phyloP scores from a whole-genome alignment of 2,888 invertebrate genomes.

The Mongoloraphidia duomilia region DNA sequence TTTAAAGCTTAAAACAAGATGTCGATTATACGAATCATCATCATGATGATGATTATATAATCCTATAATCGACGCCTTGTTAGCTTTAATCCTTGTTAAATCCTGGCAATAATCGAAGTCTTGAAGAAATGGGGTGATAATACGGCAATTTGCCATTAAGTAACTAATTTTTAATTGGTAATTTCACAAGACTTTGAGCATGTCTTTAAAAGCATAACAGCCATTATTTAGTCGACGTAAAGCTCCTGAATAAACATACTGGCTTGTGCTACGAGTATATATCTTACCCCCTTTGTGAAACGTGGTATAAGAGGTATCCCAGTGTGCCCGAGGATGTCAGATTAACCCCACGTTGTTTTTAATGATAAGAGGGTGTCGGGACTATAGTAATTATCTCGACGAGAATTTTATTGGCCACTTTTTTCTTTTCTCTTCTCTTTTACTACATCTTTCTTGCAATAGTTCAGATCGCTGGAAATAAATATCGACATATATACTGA shows the following conservation, averaged over 20 bases:
- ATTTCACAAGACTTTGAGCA: not conserved
- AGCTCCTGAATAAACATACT: not conserved
- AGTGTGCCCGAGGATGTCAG: not conserved
- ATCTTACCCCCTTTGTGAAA: not conserved
- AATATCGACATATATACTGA: not conserved
- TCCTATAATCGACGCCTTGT: too few species aligned
- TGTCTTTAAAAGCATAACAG: not conserved
- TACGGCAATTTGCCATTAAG: not conserved
- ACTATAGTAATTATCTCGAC: not conserved
- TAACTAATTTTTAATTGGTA: conserved; percentile 2
- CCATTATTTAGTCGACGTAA: not conserved
- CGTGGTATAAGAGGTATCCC: not conserved
- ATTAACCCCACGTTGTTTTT: conserved; percentile 4
- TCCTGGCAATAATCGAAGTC: too few species aligned
- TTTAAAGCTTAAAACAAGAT: too few species aligned
- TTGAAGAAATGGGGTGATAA: not conserved
- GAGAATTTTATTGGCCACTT: conserved; percentile 2
- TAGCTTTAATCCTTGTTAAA: too few species aligned
- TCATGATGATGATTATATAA: too few species aligned
- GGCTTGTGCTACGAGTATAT: not conserved
- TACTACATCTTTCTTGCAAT: not conserved
- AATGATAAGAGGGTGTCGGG: not conserved
- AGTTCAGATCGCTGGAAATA: not conserved
- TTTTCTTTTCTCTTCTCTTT: not conserved
- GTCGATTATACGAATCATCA: too few species aligned